Evolutionary conservation across 2,797 vertebrate genomes (phyloP).

Genomic region (Myiotriccus ornatus): DNA sequence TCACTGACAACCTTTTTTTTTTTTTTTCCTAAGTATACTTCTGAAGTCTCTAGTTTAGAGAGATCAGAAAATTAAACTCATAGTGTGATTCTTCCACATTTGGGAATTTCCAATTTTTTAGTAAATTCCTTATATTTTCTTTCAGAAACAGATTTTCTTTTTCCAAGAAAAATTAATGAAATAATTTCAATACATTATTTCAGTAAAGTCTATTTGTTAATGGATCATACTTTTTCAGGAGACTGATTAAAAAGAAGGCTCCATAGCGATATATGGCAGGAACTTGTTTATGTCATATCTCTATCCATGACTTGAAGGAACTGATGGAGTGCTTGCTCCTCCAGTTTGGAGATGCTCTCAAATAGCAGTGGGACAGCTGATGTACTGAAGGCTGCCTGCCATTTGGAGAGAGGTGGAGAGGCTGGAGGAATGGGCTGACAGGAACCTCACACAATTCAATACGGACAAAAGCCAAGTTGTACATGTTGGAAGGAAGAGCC

Average conservation of each 20-base stretch:
- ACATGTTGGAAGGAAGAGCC: fast-evolving
- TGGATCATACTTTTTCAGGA: background rate
- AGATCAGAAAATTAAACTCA: background rate
- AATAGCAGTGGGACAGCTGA: background rate
- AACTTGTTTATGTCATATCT: background rate
- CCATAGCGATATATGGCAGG: background rate
- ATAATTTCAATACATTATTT: background rate
- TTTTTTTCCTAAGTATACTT: background rate
- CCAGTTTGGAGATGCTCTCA: background rate
- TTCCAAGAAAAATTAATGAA: background rate
- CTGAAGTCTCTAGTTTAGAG: background rate
- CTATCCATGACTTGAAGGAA: background rate
- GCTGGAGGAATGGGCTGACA: background rate
- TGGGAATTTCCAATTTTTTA: background rate
- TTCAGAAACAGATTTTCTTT: background rate
- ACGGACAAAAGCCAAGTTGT: background rate
- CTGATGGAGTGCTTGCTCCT: background rate
- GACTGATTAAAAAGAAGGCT: background rate
- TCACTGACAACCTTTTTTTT: background rate
- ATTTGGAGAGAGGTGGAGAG: background rate
- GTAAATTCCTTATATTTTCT: background rate
- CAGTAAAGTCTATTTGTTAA: background rate
- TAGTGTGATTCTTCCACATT: background rate
- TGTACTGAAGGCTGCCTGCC: background rate
- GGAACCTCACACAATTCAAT: background rate